These are phyloP conservation scores for Chromis chromis DNA, from an alignment of 2,797 vertebrate species.

Conservation along the genomic window DNA sequence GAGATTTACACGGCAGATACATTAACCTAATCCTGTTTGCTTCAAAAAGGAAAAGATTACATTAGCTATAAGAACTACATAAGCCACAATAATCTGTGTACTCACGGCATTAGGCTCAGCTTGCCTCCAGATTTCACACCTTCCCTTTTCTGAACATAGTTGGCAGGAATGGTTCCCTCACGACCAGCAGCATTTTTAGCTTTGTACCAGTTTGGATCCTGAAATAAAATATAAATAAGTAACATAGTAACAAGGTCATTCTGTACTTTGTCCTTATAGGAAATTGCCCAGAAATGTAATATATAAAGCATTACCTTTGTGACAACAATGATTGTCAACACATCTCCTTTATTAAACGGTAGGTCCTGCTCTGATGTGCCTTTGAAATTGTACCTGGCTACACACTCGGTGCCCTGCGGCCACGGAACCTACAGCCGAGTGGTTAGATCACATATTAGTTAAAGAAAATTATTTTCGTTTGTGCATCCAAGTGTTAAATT, in stretches of 20 bases:
- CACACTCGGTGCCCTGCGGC: slow-evolving; percentile 95
- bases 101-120: slow-evolving; percentile 99
- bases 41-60: not conserved
- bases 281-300: not conserved
- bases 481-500: not conserved
- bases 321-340: slow-evolving; percentile 93
- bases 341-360: slow-evolving; percentile 95
- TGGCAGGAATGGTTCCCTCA: slow-evolving; percentile 95
- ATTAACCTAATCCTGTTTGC: not conserved
- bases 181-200: slow-evolving; percentile 93
- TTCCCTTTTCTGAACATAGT: slow-evolving; percentile 97
- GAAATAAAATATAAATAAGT: slow-evolving; percentile 17
- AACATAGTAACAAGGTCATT: not conserved
- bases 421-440: slow-evolving; percentile 83
- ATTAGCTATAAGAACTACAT: not conserved
- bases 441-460: not conserved
- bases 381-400: slow-evolving; percentile 96
- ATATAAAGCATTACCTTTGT: slow-evolving; percentile 88
- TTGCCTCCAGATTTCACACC: slow-evolving; percentile 93
- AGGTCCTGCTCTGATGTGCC: slow-evolving; percentile 95
- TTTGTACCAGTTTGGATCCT: slow-evolving; percentile 99
- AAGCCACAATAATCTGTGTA: slow-evolving; percentile 48
- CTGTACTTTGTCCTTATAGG: not conserved
- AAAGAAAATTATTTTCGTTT: slow-evolving; percentile 11
- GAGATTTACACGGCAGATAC: slow-evolving; percentile 8